Base-by-base conservation (phyloP, 2,797 vertebrate species). In the Paedocypris micromegethes region DNA sequence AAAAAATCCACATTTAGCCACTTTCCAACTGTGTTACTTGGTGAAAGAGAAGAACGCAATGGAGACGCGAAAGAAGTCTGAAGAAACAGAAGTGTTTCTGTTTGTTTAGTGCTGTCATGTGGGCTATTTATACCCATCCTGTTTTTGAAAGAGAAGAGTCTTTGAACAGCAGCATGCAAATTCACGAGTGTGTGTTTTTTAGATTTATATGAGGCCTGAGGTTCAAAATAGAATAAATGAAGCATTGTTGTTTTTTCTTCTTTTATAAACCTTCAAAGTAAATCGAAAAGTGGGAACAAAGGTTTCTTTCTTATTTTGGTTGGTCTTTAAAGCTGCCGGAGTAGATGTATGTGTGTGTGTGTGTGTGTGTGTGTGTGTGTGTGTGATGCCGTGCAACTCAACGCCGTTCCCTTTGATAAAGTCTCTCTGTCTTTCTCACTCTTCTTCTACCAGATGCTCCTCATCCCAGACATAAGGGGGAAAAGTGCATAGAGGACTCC, bases 401-500 rank as follows among this genome's bases (percentile, higher is more conserved):
- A 80, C 76, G 66, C 69, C 75, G 69, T 77, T 79, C 79, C 80
- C 80, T 88, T 88, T 90, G 83, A 89, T 89, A 88, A 90, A 85
- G 73, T 72, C 88, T 59, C 45, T 53, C 53, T 72, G 65, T 69
- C 54, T 52, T 41, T 61, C 53, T 9, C 55, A 57, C 78, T 65
- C 74, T 79, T 75, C 84, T 66, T 82, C 75, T 79, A 86, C 69
- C 86, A 98, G 96, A 96, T 76, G 75, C 91, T 78, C 90, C 93
- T 84, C 89, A 89, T 85, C 81, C 89, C 59, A 92, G 90, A 82
- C 90, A 93, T 67, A 91, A 92, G 85, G 89, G 86, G 52, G 95
- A 98, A 88, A 98, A 92, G 87, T 89, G 88, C 58, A 81, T 88
- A 0, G 94, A 98, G 85, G 95, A 98, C 81, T 85, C 86, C 72